Conservation (phyloP, 2,113 vertebrate genomes). For the Python bivittatus region DNA sequence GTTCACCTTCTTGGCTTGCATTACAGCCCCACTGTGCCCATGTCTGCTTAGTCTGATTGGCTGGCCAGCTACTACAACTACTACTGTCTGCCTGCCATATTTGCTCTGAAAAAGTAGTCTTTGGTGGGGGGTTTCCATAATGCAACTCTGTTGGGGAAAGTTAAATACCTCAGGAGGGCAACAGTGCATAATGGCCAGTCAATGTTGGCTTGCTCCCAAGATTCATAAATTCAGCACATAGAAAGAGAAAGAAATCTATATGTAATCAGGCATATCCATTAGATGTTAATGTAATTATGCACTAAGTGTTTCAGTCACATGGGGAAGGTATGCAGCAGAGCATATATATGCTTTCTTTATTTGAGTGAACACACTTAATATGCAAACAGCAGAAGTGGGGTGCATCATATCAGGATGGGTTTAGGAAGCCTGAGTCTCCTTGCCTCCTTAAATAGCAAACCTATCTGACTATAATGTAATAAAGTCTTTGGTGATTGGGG, state of each 20-base stretch:
- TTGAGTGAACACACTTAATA: neutral
- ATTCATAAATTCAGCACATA: neutral
- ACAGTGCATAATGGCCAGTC: neutral
- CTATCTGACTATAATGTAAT: neutral
- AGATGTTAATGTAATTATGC: neutral
- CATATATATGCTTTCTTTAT: neutral
- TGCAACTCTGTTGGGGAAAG: neutral
- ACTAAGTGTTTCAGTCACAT: neutral
- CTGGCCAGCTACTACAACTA: neutral
- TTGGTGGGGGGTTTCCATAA: neutral
- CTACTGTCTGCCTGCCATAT: neutral
- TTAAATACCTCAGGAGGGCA: neutral
- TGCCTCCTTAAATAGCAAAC: neutral
- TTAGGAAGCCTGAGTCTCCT: neutral
- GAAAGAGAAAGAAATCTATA: neutral
- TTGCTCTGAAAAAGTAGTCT: neutral
- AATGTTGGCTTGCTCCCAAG: neutral
- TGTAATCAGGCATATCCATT: neutral
- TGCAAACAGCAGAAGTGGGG: too few species aligned
- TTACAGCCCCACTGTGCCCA: neutral
- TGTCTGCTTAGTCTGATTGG: neutral
- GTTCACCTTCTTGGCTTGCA: neutral
- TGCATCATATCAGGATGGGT: neutral
- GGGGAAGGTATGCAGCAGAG: neutral
- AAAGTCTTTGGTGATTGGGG: neutral